Evolutionary conservation across 1,140 invertebrate species (phyloP).

Genomic region (Heliothis subflexa): DNA sequence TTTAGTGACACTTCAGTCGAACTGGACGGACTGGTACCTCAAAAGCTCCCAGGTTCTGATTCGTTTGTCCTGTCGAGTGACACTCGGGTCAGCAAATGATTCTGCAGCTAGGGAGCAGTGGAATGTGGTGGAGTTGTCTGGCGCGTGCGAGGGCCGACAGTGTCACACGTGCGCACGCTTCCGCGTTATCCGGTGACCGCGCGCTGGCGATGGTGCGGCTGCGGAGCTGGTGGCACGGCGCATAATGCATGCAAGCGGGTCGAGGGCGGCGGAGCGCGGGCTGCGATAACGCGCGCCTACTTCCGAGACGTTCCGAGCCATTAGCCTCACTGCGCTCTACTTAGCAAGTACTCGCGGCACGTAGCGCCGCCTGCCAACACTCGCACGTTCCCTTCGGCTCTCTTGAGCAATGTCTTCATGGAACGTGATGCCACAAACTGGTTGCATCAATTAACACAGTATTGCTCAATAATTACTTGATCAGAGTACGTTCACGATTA

Average conservation of each 20-base stretch:
- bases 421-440: not conserved
- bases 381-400: not conserved
- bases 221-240: not conserved
- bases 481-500: too few species aligned
- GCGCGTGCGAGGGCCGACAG: too few species aligned
- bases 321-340: slow-evolving; percentile 64
- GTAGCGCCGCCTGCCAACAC: not conserved
- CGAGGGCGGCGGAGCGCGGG: slow-evolving; percentile 55
- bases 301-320: slow-evolving; percentile 76
- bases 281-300: slow-evolving; percentile 65
- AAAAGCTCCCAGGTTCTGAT: too few species aligned
- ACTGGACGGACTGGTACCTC: too few species aligned
- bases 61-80: too few species aligned
- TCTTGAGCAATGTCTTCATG: not conserved
- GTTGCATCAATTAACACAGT: not conserved
- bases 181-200: too few species aligned
- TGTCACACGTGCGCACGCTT: too few species aligned
- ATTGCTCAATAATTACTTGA: not conserved
- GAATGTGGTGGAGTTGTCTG: too few species aligned
- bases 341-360: slow-evolving; percentile 39
- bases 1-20: too few species aligned
- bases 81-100: too few species aligned
- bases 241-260: slow-evolving; percentile 62
- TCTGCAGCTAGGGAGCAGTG: too few species aligned
- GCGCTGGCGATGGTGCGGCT: too few species aligned